A percentile compares a stretch with the other conserved stretches of the same genome.
phyloP scores from a whole-genome alignment of 2,888 invertebrate genomes.

The Eupithecia centaureata region DNA sequence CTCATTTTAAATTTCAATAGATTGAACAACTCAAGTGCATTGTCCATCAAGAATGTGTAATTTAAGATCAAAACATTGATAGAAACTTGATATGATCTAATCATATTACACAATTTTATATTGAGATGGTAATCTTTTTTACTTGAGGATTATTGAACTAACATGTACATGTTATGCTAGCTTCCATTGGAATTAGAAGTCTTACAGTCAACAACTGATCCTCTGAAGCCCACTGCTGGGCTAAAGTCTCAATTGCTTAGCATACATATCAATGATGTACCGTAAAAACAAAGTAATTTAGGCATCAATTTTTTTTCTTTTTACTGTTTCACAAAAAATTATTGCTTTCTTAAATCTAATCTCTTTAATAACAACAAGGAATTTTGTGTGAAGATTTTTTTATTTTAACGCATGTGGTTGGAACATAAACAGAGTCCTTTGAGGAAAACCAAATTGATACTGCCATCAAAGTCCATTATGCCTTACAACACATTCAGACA shows the following conservation, averaged over 20 bases:
- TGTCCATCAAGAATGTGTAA: background rate
- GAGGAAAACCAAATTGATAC: slow-evolving; percentile 3
- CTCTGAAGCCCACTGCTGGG: no score
- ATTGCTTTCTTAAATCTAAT: background rate
- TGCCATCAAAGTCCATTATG: background rate
- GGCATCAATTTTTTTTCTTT: background rate
- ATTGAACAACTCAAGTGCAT: background rate
- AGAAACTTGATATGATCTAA: slow-evolving; percentile 1
- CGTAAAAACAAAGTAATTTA: background rate
- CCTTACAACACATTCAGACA: background rate
- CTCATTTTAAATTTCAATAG: background rate
- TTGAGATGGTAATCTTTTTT: background rate
- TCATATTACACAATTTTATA: background rate
- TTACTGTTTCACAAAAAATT: background rate
- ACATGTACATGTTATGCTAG: no score
- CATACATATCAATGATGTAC: background rate
- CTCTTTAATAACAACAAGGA: background rate
- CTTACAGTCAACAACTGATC: no score
- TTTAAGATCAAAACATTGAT: background rate
- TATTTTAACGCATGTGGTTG: background rate
- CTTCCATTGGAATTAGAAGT: no score
- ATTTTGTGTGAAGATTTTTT: background rate
- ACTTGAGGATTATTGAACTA: background rate
- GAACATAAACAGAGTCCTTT: slow-evolving; percentile 5
- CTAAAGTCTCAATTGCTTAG: no score